Base-by-base conservation (phyloP, 2,113 vertebrate species). In the Cyprinodon variegatus region DNA sequence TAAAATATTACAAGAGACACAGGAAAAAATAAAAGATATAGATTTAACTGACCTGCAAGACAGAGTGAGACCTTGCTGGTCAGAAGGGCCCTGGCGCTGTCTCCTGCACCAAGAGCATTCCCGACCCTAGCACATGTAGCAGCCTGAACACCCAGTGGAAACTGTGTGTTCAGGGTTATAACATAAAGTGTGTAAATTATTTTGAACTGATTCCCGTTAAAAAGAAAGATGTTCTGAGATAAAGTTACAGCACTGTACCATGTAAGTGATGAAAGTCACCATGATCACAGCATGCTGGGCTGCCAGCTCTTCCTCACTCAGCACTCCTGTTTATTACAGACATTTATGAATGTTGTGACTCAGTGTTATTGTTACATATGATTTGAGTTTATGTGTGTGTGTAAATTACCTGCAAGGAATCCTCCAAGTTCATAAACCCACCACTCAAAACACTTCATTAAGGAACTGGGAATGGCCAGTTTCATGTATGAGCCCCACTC, bases 391-490 rank as follows among this genome's bases (percentile, higher is more conserved):
- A 45, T 12, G 11, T 1, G 17, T 29, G 61, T 60, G 7, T 17
- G 15, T 67, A 4, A 3, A 46, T 80, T 77, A 96, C 96, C 97
- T 92, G 96, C 92, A 78, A 97, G 92, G 79, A 97, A 96, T 57
- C 94, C 95, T 4, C 96, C 96, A 0, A 96, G 91, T 68, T 98
- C 97, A 77, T 95, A 97, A 50, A 96, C 93, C 96, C 96, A 98
- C 96, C 96, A 97, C 81, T 97, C 96, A 0, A 96, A 96, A 61
- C 96, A 98, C 40, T 93, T 82, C 96, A 97, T 97, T 29, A 97
- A 70, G 90, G 96, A 94, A 77, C 96, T 94, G 8, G 96, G 96
- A 40, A 98, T 57, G 0, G 96, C 96, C 86, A 97, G 91, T 22
- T 78, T 90, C 92, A 95, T 94, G 70, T 94, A 97, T 37, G 93